phyloP scores from a whole-genome alignment of 2,888 invertebrate genomes.

The Erebia palarica region DNA sequence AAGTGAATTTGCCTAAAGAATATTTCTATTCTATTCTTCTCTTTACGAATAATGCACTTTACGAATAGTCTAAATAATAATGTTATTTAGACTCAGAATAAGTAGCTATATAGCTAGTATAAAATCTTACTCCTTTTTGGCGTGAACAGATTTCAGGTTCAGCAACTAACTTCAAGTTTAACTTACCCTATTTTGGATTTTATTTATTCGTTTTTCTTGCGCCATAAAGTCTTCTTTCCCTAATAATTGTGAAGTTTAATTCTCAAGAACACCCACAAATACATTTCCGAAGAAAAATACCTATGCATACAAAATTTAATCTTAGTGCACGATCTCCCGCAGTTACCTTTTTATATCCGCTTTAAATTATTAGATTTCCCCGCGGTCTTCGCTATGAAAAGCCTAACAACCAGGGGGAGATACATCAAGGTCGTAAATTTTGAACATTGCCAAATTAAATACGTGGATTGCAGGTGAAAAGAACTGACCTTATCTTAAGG shows the following conservation, averaged over 20 bases:
- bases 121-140: too few relatives aligned
- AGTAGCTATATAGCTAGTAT: too few relatives aligned
- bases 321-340: slow-evolving; percentile 34
- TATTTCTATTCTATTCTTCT: too few relatives aligned
- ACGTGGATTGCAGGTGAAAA: slow-evolving; percentile 75
- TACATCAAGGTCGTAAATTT: slow-evolving; percentile 54
- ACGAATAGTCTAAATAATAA: too few relatives aligned
- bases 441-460: slow-evolving; percentile 71
- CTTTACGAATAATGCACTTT: too few relatives aligned
- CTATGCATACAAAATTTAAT: slow-evolving; percentile 41
- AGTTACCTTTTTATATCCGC: slow-evolving; percentile 42
- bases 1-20: too few relatives aligned
- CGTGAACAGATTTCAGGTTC: too few relatives aligned
- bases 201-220: neutral
- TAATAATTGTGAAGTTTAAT: neutral
- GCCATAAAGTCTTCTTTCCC: neutral
- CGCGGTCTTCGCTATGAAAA: slow-evolving; percentile 40
- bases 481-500: slow-evolving; percentile 42
- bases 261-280: neutral
- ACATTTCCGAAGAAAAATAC: slow-evolving; percentile 19
- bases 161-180: too few relatives aligned
- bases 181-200: too few relatives aligned
- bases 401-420: slow-evolving; percentile 37
- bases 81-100: too few relatives aligned
- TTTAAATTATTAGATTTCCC: slow-evolving; percentile 50